phyloP scores from a whole-genome alignment of 2,113 vertebrate genomes.

The Polypterus bichir region DNA sequence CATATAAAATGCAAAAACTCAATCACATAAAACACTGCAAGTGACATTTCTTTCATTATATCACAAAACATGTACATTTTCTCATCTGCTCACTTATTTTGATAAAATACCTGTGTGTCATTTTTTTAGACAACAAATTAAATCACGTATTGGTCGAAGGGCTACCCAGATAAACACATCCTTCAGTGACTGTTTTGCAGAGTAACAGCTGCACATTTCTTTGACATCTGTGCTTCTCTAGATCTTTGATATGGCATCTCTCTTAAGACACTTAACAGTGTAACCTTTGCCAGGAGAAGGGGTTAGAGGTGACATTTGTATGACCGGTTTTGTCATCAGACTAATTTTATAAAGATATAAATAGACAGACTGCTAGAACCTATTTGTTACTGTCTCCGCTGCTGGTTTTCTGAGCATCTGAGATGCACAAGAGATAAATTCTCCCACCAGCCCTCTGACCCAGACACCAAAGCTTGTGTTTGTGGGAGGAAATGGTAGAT shows the following conservation, averaged over 20 bases:
- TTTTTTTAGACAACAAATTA: too few relatives aligned
- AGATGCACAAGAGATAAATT: constrained; percentile 31
- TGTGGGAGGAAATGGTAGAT: constrained; percentile 32
- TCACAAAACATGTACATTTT: too few relatives aligned
- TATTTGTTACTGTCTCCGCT: constrained; percentile 27
- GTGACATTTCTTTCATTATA: too few relatives aligned
- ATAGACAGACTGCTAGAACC: constrained; percentile 24
- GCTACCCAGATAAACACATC: too few relatives aligned
- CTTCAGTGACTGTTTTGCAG: not conserved
- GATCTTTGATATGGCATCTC: too few relatives aligned
- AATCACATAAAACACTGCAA: too few relatives aligned
- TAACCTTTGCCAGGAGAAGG: not conserved
- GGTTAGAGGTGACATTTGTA: not conserved
- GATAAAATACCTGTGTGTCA: too few relatives aligned
- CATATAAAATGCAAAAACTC: too few relatives aligned
- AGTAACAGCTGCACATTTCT: not conserved
- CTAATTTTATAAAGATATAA: constrained; percentile 19
- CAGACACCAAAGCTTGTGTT: constrained; percentile 20
- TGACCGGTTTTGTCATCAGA: not conserved
- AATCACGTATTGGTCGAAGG: too few relatives aligned
- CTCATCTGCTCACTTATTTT: too few relatives aligned
- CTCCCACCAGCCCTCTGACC: constrained; percentile 27
- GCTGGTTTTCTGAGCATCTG: constrained; percentile 19
- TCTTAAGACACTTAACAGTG: not conserved
- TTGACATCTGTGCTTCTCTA: too few relatives aligned